A percentile compares a stretch with the other conserved stretches of the same genome.
Conservation (phyloP, 2,888 invertebrate species). For the Chloroclysta siterata region DNA sequence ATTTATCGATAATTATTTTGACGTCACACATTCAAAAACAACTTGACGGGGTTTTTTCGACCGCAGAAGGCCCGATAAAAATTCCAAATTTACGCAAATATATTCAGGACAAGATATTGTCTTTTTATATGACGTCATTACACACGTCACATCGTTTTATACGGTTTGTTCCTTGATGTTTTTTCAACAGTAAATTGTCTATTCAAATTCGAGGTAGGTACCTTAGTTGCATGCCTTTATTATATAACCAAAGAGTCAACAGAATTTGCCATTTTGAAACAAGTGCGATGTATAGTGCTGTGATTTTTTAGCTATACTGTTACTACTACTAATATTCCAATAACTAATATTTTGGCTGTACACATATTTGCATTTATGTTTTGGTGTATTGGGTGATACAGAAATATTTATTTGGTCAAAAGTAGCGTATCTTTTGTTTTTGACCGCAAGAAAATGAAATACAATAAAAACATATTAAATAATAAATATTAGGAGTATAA, state of each 20-base stretch:
- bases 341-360: slow-evolving; percentile 35
- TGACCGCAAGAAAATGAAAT: too few relatives aligned
- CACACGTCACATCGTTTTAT: background rate
- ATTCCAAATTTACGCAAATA: background rate
- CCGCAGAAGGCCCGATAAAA: background rate
- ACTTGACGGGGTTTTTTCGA: background rate
- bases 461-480: too few relatives aligned
- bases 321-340: background rate
- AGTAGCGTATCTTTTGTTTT: background rate
- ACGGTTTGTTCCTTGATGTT: background rate
- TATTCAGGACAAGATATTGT: background rate
- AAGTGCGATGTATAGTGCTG: slow-evolving; percentile 40
- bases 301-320: slow-evolving; percentile 17
- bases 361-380: slow-evolving; percentile 42
- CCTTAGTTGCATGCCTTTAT: slow-evolving; percentile 36
- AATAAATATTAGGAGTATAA: too few relatives aligned
- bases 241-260: slow-evolving; percentile 39
- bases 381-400: slow-evolving; percentile 20
- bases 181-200: background rate
- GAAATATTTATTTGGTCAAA: background rate
- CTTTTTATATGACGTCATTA: background rate
- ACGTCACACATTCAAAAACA: background rate
- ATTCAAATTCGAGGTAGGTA: slow-evolving; percentile 28
- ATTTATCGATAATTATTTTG: background rate
- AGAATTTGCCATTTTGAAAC: slow-evolving; percentile 21